Conservation (phyloP, 2,888 invertebrate species). For the Tiliacea aurago region DNA sequence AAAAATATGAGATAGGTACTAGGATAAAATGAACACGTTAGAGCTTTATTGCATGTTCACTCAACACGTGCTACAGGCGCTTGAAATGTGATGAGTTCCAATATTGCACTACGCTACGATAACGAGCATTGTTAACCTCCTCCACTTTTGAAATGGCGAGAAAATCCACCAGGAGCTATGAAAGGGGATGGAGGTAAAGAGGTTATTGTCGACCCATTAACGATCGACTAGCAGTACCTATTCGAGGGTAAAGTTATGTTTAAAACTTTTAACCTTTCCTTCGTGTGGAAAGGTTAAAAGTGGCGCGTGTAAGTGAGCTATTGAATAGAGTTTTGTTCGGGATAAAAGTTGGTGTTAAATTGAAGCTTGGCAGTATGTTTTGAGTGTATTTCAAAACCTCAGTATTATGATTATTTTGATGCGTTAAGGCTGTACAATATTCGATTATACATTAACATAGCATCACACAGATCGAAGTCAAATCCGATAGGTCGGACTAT, state of each 20-base stretch:
- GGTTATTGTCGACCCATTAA: constrained; percentile 38
- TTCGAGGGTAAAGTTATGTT: constrained; percentile 25
- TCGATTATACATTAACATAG: not conserved
- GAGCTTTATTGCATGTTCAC: constrained; percentile 21
- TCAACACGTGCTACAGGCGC: constrained; percentile 3
- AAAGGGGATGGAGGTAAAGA: constrained; percentile 18
- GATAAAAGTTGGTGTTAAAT: not conserved
- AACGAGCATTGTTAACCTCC: constrained; percentile 33
- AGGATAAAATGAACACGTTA: constrained; percentile 3
- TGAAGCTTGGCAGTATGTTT: not conserved
- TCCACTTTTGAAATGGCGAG: constrained; percentile 27
- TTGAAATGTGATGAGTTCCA: constrained; percentile 38
- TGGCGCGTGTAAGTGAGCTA: not conserved
- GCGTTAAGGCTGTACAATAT: not conserved
- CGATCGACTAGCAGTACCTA: constrained; percentile 24
- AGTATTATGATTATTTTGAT: not conserved
- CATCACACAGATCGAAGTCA: not conserved
- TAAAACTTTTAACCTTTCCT: constrained; percentile 11
- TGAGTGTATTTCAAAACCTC: not conserved
- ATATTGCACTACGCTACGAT: constrained; percentile 37
- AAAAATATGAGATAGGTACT: not conserved
- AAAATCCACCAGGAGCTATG: constrained; percentile 31
- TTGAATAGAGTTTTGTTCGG: not conserved
- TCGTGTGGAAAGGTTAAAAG: not conserved
- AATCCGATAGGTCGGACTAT: not conserved